Base-by-base conservation (phyloP, 1,140 invertebrate genomes). In the Drosophila equinoxialis region DNA sequence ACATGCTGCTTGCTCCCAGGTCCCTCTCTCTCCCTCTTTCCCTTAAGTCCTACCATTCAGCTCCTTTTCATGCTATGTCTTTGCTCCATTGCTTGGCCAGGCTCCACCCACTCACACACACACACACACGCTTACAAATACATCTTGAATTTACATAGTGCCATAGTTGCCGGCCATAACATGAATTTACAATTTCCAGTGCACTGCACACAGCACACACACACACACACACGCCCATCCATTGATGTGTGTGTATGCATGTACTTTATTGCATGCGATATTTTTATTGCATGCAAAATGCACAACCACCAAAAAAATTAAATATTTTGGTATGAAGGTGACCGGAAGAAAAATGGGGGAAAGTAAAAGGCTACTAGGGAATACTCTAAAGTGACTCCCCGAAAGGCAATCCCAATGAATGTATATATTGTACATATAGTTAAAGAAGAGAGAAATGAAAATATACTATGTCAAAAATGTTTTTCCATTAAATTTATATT, bases 131-230 rank as follows among this genome's bases (percentile, higher is more conserved):
- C 35, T 10, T 8, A 37, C 35, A 37, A 42, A 57, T 63, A 57
- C 68, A 82, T 51, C 45, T 51, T 51, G 45, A 51, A 51, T 74
- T 77, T 77, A 59, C 66, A 73, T 69, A 73, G 74, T 71, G 64
- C 65, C 65, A 45, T 62, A 45, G 41, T 35, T 64, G 54, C 63
- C 71, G 76, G 72, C 72, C 60, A 74, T 68, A 77, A 66, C 68
- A 72, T 86, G 80, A 83, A 87, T 89, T 89, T 89, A 87, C 83
- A 87, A 89, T 87, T 89, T 87, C 84, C 84, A 86, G 65, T 74
- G 65, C 70, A 74, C 41, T 86, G 82, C 64, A 74, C 83, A 65
- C 83, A 69, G 37, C 66, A 77, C 83, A 63, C 83, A 67, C 65
- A 58, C 57, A 75, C 82, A 17, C 17, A 17, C 79, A 79, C 30